A percentile compares a stretch with the other conserved stretches of the same genome.
Conservation (phyloP, 1,140 invertebrate species). For the Drosophila azteca region DNA sequence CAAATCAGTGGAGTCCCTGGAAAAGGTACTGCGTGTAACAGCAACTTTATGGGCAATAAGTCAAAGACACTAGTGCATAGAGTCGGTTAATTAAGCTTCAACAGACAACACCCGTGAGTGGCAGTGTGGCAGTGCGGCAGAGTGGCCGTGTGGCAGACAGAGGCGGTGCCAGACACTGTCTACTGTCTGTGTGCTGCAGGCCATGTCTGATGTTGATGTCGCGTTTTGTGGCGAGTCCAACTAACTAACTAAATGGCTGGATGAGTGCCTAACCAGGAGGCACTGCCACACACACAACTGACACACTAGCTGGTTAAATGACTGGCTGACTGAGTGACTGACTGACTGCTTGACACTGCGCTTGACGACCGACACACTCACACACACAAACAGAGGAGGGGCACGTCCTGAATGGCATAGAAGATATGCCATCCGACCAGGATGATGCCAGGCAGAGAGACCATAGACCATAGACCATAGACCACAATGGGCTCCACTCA, state of each 20-base stretch:
- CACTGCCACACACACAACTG: not conserved
- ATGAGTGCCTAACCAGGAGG: constrained; percentile 8
- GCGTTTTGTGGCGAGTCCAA: constrained; percentile 45
- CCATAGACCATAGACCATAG: constrained; percentile 20
- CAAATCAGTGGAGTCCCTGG: no score
- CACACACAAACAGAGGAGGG: not conserved
- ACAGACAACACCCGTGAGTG: constrained; percentile 17
- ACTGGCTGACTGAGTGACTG: constrained; percentile 27
- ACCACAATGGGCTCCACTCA: constrained; percentile 29
- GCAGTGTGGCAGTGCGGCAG: not conserved
- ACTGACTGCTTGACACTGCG: constrained; percentile 32
- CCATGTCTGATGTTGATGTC: constrained; percentile 44
- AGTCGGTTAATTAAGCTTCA: constrained; percentile 15
- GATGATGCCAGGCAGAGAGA: no score
- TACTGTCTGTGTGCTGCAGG: constrained; percentile 24
- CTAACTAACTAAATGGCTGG: constrained; percentile 62
- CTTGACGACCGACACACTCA: constrained; percentile 28
- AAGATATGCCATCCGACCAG: no score
- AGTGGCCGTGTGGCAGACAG: constrained; percentile 16
- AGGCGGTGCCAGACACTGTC: constrained; percentile 13
- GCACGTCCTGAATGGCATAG: no score
- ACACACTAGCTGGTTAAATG: constrained; percentile 24
- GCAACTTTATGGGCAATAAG: no score
- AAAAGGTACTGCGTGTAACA: no score
- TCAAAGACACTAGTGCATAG: no score